These are phyloP conservation scores for Gasterosteus nipponicus DNA, from an alignment of 2,113 vertebrate species.

Conservation along the genomic window DNA sequence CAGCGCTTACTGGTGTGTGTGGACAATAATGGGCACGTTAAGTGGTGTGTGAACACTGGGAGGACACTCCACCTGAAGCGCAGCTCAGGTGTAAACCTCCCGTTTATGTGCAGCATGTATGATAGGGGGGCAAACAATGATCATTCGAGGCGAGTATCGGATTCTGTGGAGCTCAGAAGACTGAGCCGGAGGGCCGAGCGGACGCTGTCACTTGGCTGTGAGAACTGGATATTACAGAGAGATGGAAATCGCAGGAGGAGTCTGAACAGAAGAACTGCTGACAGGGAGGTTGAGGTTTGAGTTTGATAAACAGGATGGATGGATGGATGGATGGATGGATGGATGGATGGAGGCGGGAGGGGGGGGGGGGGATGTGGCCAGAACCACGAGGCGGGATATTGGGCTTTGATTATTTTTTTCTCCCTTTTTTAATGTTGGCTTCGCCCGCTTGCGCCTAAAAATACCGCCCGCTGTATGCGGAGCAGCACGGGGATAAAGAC, in stretches of 20 bases:
- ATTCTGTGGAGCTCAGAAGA: conserved; percentile 58
- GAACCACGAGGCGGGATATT: not conserved
- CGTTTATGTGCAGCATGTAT: conserved; percentile 46
- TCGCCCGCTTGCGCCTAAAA: conserved; percentile 18
- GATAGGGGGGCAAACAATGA: conserved; percentile 16
- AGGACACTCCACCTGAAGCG: conserved; percentile 31
- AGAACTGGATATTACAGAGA: conserved; percentile 42
- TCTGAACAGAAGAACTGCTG: conserved; percentile 32
- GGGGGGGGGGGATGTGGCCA: not conserved
- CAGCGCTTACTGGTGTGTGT: conserved; percentile 14
- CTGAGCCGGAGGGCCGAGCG: conserved; percentile 48
- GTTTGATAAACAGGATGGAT: conserved; percentile 17
- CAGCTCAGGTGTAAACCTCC: conserved; percentile 60
- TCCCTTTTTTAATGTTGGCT: conserved; percentile 3
- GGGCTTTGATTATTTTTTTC: conserved; percentile 8
- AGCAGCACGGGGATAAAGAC: conserved; percentile 25
- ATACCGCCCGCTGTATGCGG: conserved; percentile 10
- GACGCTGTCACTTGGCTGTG: conserved; percentile 9
- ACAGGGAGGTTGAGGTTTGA: conserved; percentile 33
- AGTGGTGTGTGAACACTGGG: conserved; percentile 38
- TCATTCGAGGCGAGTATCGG: conserved; percentile 46
- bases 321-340: conserved; percentile 16
- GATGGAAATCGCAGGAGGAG: not conserved
- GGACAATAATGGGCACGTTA: conserved; percentile 53
- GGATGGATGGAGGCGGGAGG: not conserved